Evolutionary conservation across 2,888 invertebrate species (phyloP).

Genomic region (Trisateles emortualis): DNA sequence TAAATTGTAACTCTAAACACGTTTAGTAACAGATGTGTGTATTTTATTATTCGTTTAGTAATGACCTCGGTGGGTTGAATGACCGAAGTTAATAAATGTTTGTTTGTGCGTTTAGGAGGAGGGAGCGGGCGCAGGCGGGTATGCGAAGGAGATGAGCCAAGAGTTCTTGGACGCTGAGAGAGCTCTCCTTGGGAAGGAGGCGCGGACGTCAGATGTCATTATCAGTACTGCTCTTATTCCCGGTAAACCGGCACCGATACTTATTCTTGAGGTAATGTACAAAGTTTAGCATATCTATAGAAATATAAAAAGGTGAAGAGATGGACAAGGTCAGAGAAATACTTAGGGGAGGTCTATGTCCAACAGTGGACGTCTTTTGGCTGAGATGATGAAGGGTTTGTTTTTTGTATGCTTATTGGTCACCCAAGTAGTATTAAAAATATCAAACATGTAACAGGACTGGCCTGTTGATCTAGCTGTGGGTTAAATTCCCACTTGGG

Average conservation of each 20-base stretch:
- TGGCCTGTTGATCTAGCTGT: too few species aligned
- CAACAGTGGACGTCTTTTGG: too few species aligned
- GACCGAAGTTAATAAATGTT: conserved; percentile 23
- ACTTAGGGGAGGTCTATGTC: too few species aligned
- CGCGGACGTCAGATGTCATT: conserved; percentile 94
- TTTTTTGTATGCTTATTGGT: too few species aligned
- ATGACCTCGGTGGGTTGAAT: conserved; percentile 13
- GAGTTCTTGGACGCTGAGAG: conserved; percentile 95
- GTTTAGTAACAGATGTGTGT: neutral
- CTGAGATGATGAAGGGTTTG: too few species aligned
- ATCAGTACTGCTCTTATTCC: conserved; percentile 97
- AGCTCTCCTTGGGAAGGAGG: conserved; percentile 94
- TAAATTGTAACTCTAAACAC: neutral
- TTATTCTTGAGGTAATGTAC: conserved; percentile 90
- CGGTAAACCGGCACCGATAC: conserved; percentile 93
- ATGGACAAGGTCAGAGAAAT: too few species aligned
- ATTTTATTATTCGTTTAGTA: neutral
- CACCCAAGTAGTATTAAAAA: too few species aligned
- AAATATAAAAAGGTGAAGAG: too few species aligned
- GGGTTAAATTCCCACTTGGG: too few species aligned
- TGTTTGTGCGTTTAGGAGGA: conserved; percentile 85
- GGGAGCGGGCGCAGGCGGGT: conserved; percentile 89
- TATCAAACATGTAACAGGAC: too few species aligned
- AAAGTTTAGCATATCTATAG: too few species aligned
- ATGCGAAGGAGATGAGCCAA: conserved; percentile 94